Conservation (phyloP, 2,888 invertebrate species). For the Nomada ferruginata region DNA sequence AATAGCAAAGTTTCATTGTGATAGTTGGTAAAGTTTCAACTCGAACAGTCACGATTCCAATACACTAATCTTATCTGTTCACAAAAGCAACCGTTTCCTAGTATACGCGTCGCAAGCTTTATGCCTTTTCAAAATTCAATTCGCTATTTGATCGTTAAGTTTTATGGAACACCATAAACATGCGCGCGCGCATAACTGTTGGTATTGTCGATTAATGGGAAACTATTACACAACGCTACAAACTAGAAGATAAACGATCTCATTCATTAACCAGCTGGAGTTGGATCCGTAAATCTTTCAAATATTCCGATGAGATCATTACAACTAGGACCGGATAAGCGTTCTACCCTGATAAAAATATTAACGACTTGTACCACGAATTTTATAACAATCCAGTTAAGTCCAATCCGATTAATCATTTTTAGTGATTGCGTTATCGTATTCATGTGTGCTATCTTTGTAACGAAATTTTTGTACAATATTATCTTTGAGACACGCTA, state of each 20-base stretch:
- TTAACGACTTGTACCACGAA: background rate
- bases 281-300: conserved; percentile 36
- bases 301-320: conserved; percentile 12
- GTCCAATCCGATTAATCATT: background rate
- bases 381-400: too few species aligned
- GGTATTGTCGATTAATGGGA: conserved; percentile 54
- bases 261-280: conserved; percentile 40
- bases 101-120: background rate
- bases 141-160: conserved; percentile 5
- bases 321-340: background rate
- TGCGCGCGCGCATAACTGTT: conserved; percentile 40
- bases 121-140: conserved; percentile 7
- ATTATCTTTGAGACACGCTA: too few species aligned
- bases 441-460: too few species aligned
- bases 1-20: too few species aligned
- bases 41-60: too few species aligned
- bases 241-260: conserved; percentile 42
- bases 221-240: conserved; percentile 50
- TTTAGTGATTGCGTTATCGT: background rate
- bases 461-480: too few species aligned
- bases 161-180: conserved; percentile 42
- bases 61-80: too few species aligned
- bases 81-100: background rate
- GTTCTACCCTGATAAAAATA: background rate
- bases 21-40: too few species aligned